Conservation (phyloP, 2,797 vertebrate genomes). For the Pseudochirops corinnae region DNA sequence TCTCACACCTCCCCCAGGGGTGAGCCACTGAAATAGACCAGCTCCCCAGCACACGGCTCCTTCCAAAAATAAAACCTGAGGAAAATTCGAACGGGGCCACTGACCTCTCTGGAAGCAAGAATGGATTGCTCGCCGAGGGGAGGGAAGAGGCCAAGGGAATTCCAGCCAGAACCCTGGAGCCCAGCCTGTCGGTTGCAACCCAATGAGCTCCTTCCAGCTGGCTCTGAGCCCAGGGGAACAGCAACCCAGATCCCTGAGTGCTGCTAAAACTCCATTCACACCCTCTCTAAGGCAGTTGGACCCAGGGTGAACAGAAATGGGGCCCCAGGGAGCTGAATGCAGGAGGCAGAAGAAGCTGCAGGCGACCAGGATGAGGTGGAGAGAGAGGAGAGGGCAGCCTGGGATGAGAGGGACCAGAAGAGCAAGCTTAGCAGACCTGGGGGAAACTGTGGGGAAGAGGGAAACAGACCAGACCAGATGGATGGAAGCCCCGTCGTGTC, state of each 20-base stretch:
- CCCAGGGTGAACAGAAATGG: neutral
- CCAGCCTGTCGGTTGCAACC: constrained; percentile 80
- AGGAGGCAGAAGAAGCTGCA: neutral
- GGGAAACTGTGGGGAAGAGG: constrained; percentile 39
- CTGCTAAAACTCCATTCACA: constrained; percentile 80
- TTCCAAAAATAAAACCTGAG: constrained; percentile 85
- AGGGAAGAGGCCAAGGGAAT: constrained; percentile 72
- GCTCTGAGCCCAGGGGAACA: constrained; percentile 78
- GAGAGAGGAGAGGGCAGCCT: constrained; percentile 34
- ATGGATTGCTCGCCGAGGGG: constrained; percentile 59
- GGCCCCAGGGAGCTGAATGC: constrained; percentile 14
- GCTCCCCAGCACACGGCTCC: constrained; percentile 50
- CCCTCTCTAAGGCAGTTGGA: neutral
- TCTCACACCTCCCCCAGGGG: constrained; percentile 78
- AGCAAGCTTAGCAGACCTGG: constrained; percentile 37
- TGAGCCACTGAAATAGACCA: constrained; percentile 59
- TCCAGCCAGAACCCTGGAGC: constrained; percentile 74
- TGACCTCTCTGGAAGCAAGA: constrained; percentile 73
- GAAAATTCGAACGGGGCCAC: constrained; percentile 77
- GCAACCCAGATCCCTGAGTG: constrained; percentile 80
- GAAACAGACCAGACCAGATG: constrained; percentile 40
- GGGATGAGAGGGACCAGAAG: constrained; percentile 10
- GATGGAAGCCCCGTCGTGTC: constrained; percentile 66
- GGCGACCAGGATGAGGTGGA: neutral
- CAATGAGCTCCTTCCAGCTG: constrained; percentile 78